Conservation (phyloP, 2,113 vertebrate species). For the Psettodes erumei region DNA sequence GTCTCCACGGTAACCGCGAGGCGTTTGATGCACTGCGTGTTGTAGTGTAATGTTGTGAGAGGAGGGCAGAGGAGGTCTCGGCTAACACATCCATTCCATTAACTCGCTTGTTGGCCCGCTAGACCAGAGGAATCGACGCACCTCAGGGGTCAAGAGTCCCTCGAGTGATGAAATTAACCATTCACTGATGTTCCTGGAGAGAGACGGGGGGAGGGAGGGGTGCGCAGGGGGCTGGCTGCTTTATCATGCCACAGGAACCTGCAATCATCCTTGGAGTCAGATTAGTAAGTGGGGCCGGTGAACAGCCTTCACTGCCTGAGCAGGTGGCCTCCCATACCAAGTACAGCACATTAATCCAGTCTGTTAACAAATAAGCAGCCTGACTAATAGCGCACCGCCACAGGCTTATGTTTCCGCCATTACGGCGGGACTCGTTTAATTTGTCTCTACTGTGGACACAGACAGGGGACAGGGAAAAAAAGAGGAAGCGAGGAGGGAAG, state of each 20-base stretch:
- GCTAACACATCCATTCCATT: conserved; percentile 39
- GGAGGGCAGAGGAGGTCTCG: background rate
- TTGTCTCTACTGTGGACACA: conserved; percentile 63
- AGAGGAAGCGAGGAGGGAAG: background rate
- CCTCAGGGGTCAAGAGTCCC: conserved; percentile 63
- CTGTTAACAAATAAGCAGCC: conserved; percentile 78
- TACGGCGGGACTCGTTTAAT: conserved; percentile 63
- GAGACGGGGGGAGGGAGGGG: background rate
- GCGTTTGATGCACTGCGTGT: background rate
- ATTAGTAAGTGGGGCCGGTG: conserved; percentile 73
- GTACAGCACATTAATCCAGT: conserved; percentile 75
- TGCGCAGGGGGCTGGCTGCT: background rate
- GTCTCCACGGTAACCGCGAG: background rate
- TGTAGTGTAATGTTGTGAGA: background rate
- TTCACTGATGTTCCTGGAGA: conserved; percentile 55
- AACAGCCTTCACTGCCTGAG: conserved; percentile 72
- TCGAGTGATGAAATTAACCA: conserved; percentile 64
- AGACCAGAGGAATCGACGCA: conserved; percentile 36
- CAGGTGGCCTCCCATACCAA: conserved; percentile 77
- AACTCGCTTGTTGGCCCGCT: conserved; percentile 36
- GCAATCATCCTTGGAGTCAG: conserved; percentile 75
- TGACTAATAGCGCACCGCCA: conserved; percentile 75
- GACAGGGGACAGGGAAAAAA: background rate
- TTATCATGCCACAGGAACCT: conserved; percentile 69
- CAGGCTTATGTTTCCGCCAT: conserved; percentile 67